Percentiles rank a stretch among this genome's conserved stretches.
Evolutionary conservation across 2,113 vertebrate genomes (phyloP).

Genomic region (Oreochromis spilurus): DNA sequence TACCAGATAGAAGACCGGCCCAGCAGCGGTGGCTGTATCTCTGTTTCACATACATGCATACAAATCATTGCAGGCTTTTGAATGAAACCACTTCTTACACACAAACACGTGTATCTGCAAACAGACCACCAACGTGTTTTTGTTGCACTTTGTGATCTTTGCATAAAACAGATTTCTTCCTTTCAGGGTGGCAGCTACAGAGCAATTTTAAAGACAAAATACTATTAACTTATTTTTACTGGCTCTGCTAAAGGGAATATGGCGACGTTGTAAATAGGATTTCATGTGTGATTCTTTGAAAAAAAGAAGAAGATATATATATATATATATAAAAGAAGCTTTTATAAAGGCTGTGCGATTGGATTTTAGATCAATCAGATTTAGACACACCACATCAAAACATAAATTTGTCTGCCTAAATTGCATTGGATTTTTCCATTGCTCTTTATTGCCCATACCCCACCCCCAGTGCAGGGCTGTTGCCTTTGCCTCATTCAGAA

Average conservation of each 20-base stretch:
- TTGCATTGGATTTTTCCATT: slow-evolving; percentile 26
- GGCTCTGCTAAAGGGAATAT: not conserved
- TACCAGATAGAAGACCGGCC: slow-evolving; percentile 3
- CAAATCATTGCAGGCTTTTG: not conserved
- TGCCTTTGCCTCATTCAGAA: not conserved
- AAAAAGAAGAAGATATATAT: not conserved
- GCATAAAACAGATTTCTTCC: not conserved
- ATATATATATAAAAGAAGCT: not conserved
- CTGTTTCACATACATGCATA: not conserved
- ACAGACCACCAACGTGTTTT: not conserved
- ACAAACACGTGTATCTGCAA: not conserved
- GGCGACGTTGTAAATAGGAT: slow-evolving; percentile 1
- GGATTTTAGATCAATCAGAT: slow-evolving; percentile 27
- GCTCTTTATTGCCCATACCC: slow-evolving; percentile 24
- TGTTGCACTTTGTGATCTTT: not conserved
- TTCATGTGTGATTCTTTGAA: not conserved
- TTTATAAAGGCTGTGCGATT: not conserved
- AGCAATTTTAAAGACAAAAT: not conserved
- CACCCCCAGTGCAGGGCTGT: not conserved
- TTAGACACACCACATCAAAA: slow-evolving; percentile 25
- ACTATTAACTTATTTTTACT: not conserved
- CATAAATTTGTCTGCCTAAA: slow-evolving; percentile 1
- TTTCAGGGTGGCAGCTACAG: not conserved
- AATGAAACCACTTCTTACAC: not conserved
- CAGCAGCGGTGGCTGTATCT: not conserved